A percentile compares a stretch with the other conserved stretches of the same genome.
Evolutionary conservation across 2,113 vertebrate genomes (phyloP).

Genomic region (Ahaetulla prasina): DNA sequence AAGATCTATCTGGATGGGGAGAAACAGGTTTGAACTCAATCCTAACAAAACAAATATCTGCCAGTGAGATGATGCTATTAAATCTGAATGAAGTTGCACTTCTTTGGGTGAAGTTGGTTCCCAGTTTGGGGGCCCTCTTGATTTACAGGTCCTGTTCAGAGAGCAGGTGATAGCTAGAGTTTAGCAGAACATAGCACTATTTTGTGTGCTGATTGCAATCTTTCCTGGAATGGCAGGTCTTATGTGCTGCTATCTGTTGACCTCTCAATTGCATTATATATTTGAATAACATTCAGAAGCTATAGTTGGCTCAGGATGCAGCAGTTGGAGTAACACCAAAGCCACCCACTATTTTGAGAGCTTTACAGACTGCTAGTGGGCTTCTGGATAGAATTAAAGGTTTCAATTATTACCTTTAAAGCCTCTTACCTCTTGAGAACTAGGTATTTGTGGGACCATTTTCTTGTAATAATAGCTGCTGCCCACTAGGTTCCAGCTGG

Average conservation of each 20-base stretch:
- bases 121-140: background rate
- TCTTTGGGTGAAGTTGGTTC: background rate
- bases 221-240: background rate
- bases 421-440: background rate
- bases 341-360: background rate
- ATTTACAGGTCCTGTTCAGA: background rate
- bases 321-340: background rate
- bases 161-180: background rate
- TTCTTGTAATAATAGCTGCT: background rate
- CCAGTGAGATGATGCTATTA: background rate
- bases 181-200: background rate
- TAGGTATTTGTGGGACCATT: background rate
- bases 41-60: background rate
- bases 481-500: background rate
- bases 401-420: background rate
- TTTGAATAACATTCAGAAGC: background rate
- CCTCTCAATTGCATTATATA: background rate
- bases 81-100: background rate
- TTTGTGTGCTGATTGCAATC: background rate
- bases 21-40: background rate
- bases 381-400: background rate
- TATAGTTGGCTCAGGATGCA: background rate
- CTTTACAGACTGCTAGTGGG: background rate
- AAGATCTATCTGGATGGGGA: background rate
- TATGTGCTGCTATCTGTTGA: background rate